phyloP scores from a whole-genome alignment of 2,797 vertebrate species.

The Champsocephalus esox region DNA sequence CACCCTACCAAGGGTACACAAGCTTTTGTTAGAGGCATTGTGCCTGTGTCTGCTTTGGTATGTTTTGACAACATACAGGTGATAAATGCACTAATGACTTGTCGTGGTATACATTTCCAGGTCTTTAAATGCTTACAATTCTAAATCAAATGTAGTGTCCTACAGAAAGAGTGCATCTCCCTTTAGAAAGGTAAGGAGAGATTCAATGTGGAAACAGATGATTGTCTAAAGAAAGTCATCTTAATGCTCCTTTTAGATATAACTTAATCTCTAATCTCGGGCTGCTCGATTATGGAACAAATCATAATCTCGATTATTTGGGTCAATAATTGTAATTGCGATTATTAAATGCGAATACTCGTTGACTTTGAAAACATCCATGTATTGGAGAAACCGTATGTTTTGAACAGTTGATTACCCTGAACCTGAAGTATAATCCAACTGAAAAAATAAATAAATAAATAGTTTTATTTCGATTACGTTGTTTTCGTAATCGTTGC shows the following conservation, averaged over 20 bases:
- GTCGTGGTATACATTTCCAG: slow-evolving; percentile 2
- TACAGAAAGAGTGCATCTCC: not conserved
- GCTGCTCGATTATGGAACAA: too few relatives aligned
- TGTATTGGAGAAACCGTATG: too few relatives aligned
- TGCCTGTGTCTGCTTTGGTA: not conserved
- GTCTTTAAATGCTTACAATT: not conserved
- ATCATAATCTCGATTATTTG: too few relatives aligned
- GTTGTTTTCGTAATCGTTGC: too few relatives aligned
- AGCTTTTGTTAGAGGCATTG: not conserved
- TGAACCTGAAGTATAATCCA: too few relatives aligned
- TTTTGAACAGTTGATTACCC: too few relatives aligned
- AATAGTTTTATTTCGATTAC: too few relatives aligned
- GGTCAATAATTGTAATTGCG: too few relatives aligned
- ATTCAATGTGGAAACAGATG: not conserved
- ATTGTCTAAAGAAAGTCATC: too few relatives aligned
- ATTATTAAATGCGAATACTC: too few relatives aligned
- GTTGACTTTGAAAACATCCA: too few relatives aligned
- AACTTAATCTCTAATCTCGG: not conserved
- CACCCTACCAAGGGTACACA: slow-evolving; percentile 1
- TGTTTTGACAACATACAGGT: not conserved
- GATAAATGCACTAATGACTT: not conserved
- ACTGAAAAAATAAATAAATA: too few relatives aligned
- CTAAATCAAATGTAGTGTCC: not conserved
- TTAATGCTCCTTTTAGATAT: not conserved
- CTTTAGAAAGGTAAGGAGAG: not conserved